A percentile compares a stretch with the other conserved stretches of the same genome.
These are phyloP conservation scores for Tetheella fluctuosa DNA, from an alignment of 2,888 invertebrate species.

Conservation along the genomic window DNA sequence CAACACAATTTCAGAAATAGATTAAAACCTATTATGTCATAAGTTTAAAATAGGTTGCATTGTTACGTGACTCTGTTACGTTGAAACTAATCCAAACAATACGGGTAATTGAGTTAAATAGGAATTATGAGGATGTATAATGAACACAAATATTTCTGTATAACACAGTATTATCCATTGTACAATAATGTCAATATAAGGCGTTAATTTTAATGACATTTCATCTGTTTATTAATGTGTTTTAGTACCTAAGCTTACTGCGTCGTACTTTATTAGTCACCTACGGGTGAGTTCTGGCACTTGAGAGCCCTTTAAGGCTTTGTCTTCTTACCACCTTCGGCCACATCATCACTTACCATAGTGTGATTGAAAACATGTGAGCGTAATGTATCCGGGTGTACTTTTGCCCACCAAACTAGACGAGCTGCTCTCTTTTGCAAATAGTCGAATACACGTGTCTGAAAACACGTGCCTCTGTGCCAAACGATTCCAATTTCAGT, in stretches of 20 bases:
- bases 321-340: no score
- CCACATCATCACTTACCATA: no score
- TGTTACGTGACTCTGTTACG: not conserved
- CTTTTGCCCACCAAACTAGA: not conserved
- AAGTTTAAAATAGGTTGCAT: not conserved
- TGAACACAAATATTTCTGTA: not conserved
- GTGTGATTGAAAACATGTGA: no score
- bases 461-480: not conserved
- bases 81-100: not conserved
- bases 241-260: no score
- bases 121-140: not conserved
- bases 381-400: no score
- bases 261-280: no score
- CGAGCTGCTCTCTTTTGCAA: not conserved
- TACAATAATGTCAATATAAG: not conserved
- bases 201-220: not conserved
- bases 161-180: not conserved
- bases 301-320: no score
- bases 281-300: no score
- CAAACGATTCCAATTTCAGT: not conserved
- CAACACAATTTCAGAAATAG: not conserved
- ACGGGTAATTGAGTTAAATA: not conserved
- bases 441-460: not conserved
- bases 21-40: not conserved
- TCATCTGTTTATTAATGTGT: not conserved